Evolutionary conservation across 2,113 vertebrate species (phyloP).

Genomic region (Aix galericulata): DNA sequence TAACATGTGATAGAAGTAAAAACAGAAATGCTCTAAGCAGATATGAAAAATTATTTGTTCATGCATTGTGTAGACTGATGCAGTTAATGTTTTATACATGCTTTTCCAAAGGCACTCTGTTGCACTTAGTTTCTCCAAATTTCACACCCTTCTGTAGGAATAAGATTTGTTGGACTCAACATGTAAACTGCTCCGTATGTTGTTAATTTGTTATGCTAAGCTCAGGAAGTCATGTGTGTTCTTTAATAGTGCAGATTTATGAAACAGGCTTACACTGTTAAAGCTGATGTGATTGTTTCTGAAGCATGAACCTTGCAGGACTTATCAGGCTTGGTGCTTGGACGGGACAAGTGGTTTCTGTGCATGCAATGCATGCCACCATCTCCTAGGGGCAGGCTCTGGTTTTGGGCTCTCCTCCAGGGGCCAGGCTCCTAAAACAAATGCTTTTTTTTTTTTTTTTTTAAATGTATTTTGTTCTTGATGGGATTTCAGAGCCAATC

Average conservation of each 20-base stretch:
- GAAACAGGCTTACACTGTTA: fast-evolving
- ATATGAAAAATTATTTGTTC: neutral
- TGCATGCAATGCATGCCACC: fast-evolving
- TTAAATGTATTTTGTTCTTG: neutral
- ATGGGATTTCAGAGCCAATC: neutral
- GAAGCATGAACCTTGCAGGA: fast-evolving
- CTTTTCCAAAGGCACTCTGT: neutral
- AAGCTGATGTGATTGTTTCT: fast-evolving
- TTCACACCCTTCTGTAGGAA: neutral
- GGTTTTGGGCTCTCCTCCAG: neutral
- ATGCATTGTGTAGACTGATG: neutral
- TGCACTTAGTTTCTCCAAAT: neutral
- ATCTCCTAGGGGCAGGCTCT: neutral
- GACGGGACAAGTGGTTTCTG: neutral
- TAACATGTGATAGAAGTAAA: neutral
- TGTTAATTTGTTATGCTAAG: neutral
- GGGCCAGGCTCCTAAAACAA: neutral
- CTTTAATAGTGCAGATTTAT: neutral
- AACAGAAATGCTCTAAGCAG: neutral
- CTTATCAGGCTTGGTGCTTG: neutral
- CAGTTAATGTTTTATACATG: neutral
- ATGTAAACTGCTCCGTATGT: fast-evolving
- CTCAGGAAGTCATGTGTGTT: fast-evolving
- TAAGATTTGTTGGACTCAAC: neutral
- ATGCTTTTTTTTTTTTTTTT: neutral